Base-by-base conservation (phyloP, 1,140 invertebrate genomes). In the Oscheius sp. region DNA sequence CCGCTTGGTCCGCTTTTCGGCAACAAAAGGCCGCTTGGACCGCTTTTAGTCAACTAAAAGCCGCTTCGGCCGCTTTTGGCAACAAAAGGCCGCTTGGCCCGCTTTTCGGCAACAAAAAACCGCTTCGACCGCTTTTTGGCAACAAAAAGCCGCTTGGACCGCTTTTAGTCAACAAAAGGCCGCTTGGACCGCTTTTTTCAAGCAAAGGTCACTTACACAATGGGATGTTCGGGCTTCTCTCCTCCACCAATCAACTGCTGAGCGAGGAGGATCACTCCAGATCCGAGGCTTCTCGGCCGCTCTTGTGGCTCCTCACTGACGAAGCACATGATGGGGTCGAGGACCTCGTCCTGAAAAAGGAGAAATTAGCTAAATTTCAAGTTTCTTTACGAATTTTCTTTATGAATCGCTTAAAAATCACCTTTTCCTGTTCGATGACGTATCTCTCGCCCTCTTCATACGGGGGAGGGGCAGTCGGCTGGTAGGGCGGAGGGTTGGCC, bases 231-330 rank as follows among this genome's bases (percentile, higher is more conserved):
- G n/a, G 23, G 20, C 42, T 32, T 34, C 20, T 34, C 52, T 32
- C 10, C 2, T 38, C 63, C 74, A 15, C 77, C 79, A 32, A 79
- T 80, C 42, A 79, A 61, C 52, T 78, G 79, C 55, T 79, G 79
- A 0, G 79, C 79, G 3, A 79, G 65, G 1, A 80, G 66, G 31
- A 80, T 79, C 15, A 80, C 79, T 18, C 79, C 79, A 28, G 66
- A 74, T 2, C 77, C 76, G n/a, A 79, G 42, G 10, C 31, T 36
- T 34, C 46, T 29, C 4, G 64, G 31, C 13, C 76, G 73, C n/a
- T 63, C 68, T 15, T 38, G 46, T 18, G 68, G 23, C 29, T 77
- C 75, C 23, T 71, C 67, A 26, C 46, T 78, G 66, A 61, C 79
- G 78, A 66, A 80, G 64, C 76, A 76, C 35, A 80, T 52, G 3